Base-by-base conservation (phyloP, 2,888 invertebrate genomes). In the Pristionchus arcanus region DNA sequence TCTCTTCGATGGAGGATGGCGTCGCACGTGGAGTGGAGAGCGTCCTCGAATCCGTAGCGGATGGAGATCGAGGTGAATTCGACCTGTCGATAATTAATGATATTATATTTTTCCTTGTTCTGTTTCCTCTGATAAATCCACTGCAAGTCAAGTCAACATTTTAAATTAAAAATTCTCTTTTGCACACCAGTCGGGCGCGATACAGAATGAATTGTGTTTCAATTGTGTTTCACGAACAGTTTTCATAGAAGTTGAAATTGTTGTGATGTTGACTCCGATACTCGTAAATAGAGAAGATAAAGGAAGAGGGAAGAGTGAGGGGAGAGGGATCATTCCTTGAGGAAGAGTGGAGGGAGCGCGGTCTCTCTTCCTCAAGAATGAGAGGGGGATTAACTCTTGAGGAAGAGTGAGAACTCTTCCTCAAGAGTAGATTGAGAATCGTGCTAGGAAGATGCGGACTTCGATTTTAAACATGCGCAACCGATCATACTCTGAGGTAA, bases 1-100 rank as follows among this genome's bases (percentile, higher is more conserved):
- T 74, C 37, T 34, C 66, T 28, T 42, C 55, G 42, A n/a, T 28
- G 49, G 31, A 49, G 42, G 77, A 28, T 89, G 92, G 93, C 90
- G 28, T 92, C 91, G 88, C 94, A 94, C 55, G 91, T 91, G 34
- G 89, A 74, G 25, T 90, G 90, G 15, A 90, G 37, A 4, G 90
- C 90, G 49, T 90, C 90, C 66, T 93, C 93, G 63, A 94, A 92
- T 15, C 83, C 87, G 5, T 91, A 42, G 59, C 94, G 90, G 77
- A 92, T 37, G 81, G 55, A 81, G 93, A 92, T 25, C 90, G 90
- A 0, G 91, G 84, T 63, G 90, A 49, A 9, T 89, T 92, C 92
- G 34, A 90, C 90, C 34, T 81, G 42, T 49, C 7, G 85, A 84
- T 31, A 3, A 34, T 4, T 31, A 25, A 5, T 66, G n/a, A 66